Percentiles rank a stretch among this genome's conserved stretches.
phyloP scores from a whole-genome alignment of 2,888 invertebrate genomes.

The Metellina segmentata region DNA sequence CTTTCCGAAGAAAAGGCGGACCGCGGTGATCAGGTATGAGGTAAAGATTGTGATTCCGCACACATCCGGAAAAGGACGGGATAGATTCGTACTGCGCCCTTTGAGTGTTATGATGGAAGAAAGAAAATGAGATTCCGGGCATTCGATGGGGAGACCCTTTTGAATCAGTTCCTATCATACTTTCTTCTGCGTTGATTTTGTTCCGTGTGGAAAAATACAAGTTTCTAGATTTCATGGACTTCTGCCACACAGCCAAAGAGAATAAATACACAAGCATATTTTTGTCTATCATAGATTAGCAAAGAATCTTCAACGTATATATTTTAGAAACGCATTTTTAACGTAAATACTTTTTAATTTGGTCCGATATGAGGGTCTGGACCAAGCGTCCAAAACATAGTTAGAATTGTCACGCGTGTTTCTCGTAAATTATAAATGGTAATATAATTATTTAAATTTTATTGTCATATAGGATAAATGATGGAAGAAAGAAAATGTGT shows the following conservation, averaged over 20 bases:
- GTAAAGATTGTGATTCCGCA: slow-evolving; percentile 45
- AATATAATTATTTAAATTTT: too few species aligned
- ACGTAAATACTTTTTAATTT: too few species aligned
- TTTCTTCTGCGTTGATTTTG: background rate
- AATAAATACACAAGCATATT: too few species aligned
- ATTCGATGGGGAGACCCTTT: background rate
- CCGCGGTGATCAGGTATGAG: slow-evolving; percentile 9
- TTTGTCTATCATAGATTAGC: too few species aligned
- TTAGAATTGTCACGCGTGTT: too few species aligned
- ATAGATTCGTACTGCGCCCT: slow-evolving; percentile 27
- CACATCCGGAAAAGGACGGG: background rate
- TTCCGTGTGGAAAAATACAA: background rate
- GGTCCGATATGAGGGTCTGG: too few species aligned
- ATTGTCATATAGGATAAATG: too few species aligned
- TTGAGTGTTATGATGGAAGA: slow-evolving; percentile 17
- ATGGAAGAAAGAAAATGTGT: slow-evolving; percentile 29
- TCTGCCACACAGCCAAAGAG: too few species aligned
- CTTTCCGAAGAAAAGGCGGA: slow-evolving; percentile 9
- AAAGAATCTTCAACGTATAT: too few species aligned
- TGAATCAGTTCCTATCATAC: background rate
- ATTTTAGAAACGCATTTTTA: too few species aligned
- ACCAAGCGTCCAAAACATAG: too few species aligned
- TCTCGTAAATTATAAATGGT: too few species aligned
- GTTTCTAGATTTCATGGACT: background rate
- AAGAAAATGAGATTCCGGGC: slow-evolving; percentile 46